phyloP scores from a whole-genome alignment of 23 tunicate species.

The Botrylloides violaceus region DNA sequence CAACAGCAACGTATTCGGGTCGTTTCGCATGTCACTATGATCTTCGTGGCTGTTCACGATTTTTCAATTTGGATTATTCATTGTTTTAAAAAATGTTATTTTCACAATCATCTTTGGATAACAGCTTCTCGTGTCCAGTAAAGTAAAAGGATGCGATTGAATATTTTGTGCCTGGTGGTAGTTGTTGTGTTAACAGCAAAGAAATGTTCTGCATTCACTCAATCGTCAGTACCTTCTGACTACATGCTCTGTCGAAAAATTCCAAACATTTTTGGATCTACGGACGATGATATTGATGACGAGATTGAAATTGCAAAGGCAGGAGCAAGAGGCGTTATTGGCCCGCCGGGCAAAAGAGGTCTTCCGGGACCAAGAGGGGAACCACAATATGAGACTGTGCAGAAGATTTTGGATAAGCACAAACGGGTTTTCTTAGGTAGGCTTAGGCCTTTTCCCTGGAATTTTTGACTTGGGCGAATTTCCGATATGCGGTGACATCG shows the following conservation, averaged over 20 bases:
- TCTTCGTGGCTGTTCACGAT: no score
- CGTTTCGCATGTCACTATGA: no score
- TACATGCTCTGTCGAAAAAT: not conserved
- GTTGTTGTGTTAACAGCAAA: not conserved
- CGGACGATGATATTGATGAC: not conserved
- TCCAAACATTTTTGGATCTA: not conserved
- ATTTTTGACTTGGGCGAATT: no score
- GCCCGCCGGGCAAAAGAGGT: not conserved
- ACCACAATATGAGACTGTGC: not conserved
- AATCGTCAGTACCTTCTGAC: not conserved
- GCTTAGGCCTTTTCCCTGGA: no score
- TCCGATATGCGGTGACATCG: no score
- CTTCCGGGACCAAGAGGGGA: not conserved
- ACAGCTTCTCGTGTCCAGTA: no score
- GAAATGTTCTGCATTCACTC: not conserved
- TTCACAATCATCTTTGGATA: no score
- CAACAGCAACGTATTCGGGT: no score
- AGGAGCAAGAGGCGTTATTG: not conserved
- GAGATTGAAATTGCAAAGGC: not conserved
- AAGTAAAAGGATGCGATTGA: no score
- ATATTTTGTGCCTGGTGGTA: no score
- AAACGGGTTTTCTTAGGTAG: not conserved
- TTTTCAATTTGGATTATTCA: no score
- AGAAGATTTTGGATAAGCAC: not conserved
- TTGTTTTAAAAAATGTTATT: no score